Base-by-base conservation (phyloP, 2,113 vertebrate species). In the Pristiophorus japonicus region DNA sequence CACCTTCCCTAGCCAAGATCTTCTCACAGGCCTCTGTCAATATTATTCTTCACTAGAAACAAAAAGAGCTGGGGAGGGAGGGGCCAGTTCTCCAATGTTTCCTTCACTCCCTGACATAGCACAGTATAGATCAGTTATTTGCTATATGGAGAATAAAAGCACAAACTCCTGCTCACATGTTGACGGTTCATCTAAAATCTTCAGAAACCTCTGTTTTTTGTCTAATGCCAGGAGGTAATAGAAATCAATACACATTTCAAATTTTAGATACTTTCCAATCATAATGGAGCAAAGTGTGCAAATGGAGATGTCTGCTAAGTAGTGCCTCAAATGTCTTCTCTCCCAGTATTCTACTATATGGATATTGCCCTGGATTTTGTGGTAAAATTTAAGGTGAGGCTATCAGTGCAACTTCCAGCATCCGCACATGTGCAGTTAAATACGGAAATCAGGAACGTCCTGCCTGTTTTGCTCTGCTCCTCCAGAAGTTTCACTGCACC, bases 231-330 rank as follows among this genome's bases (percentile, higher is more conserved):
- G 11, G 65, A 67, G 92, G 22, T 94, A 70, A 94, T 30, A 6
- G 92, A 94, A 94, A 42, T 30, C 22, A 94, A 67, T 94, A 47
- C 24, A 63, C 59, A 62, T 59, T 59, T 90, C 51, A 90, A 90
- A 59, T 90, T 90, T 27, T 27, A 4, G 27, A 55, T 34, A n/a
- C 18, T 81, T 81, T 91, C 27, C 87, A 91, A 59, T 91, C 87
- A 92, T 5, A 63, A 22, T 38, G 34, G 34, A 88, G 51, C 51
- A 90, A 62, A 34, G 14, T 62, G 51, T 16, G 4, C 38, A 81
- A 81, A 81, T 45, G 18, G 51, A 90, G 55, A 34, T 59, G 12
- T 30, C 27, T 90, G 30, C 30, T 34, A 90, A 62, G 12, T 12
- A 59, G 51, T 90, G 30, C 87, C 38, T 81, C 38, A 45, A 42